Evolutionary conservation across 1,140 invertebrate genomes (phyloP), one percentile per base, ranked within the genome.

Genomic region (Zaprionus ornatus): DNA sequence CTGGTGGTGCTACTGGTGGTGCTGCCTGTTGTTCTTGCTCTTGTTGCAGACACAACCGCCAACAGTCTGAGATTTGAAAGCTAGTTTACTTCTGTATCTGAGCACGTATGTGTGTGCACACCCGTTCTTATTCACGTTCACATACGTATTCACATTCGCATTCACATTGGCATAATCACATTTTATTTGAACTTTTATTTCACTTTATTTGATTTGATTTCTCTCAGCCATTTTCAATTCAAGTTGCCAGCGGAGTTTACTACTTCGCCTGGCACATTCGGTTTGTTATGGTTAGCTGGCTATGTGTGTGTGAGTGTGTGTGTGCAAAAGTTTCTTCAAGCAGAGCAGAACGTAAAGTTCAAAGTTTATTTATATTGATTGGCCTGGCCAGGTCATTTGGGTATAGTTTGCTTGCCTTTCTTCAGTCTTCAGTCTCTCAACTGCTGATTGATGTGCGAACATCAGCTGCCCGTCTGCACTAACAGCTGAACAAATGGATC

Each of bases 101-200:
- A 40, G 74, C 82, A 80, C 78, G 70, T 80, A 72, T 65, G n/a
- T 17, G 40, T 42, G 40, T 10, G n/a, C 37, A 21, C 74, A 37
- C 65, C 57, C 35, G n/a, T 23, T 40, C 25, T 21, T 13, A 48
- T 1, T 12, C 54, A 57, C 54, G 37, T 42, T 23, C 59, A 35
- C 68, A 71, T 23, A 21, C 13, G 23, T 32, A 65, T 7, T 15
- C 29, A 25, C 64, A 74, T 25, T 63, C 55, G 21, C 57, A 61
- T 15, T 48, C 29, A 32, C 25, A 54, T 52, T 61, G 57, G 62
- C 78, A 84, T 85, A 85, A 85, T 85, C 78, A 85, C 68, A 85
- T 85, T 85, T 79, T 84, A 84, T 84, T 84, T 77, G 64, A 83
- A 83, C 81, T 84, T 84, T 84, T 84, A 83, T 84, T 84, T 84